Evolutionary conservation across 2,888 invertebrate species (phyloP).

Genomic region (Leptarthrus brevirostris): DNA sequence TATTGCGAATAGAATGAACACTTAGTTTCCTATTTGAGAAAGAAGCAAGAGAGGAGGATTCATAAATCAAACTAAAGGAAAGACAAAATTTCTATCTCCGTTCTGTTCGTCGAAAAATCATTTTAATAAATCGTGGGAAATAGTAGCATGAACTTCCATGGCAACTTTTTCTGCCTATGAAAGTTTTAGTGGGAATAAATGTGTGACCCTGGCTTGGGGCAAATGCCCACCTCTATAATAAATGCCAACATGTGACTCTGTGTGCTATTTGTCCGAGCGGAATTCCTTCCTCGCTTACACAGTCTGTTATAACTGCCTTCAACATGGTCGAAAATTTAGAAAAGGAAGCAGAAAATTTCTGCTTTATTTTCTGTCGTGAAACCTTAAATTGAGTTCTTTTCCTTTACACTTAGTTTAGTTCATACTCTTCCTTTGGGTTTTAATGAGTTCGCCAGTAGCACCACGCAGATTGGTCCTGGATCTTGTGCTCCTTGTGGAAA

Average conservation of each 20-base stretch:
- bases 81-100: slow-evolving; percentile 34
- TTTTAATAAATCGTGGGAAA: slow-evolving; percentile 47
- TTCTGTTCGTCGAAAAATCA: slow-evolving; percentile 45
- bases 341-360: slow-evolving; percentile 34
- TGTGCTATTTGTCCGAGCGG: slow-evolving; percentile 47
- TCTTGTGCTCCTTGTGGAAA: slow-evolving; percentile 5
- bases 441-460: slow-evolving; percentile 42
- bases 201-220: slow-evolving; percentile 33
- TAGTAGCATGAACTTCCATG: slow-evolving; percentile 39
- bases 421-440: slow-evolving; percentile 25
- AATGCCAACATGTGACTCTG: slow-evolving; percentile 40
- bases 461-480: background rate
- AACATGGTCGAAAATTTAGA: slow-evolving; percentile 45
- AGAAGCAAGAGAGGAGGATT: slow-evolving; percentile 12
- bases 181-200: slow-evolving; percentile 29
- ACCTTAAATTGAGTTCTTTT: slow-evolving; percentile 39
- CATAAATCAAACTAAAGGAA: slow-evolving; percentile 34
- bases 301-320: slow-evolving; percentile 40
- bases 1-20: background rate
- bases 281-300: slow-evolving; percentile 45
- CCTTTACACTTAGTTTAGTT: slow-evolving; percentile 13
- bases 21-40: slow-evolving; percentile 28
- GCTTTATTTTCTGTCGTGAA: slow-evolving; percentile 35
- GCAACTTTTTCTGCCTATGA: slow-evolving; percentile 44
- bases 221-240: slow-evolving; percentile 46